Evolutionary conservation across 2,888 invertebrate genomes (phyloP), one percentile per base, ranked within the genome.

Genomic region (Blastobasis lacticolella): DNA sequence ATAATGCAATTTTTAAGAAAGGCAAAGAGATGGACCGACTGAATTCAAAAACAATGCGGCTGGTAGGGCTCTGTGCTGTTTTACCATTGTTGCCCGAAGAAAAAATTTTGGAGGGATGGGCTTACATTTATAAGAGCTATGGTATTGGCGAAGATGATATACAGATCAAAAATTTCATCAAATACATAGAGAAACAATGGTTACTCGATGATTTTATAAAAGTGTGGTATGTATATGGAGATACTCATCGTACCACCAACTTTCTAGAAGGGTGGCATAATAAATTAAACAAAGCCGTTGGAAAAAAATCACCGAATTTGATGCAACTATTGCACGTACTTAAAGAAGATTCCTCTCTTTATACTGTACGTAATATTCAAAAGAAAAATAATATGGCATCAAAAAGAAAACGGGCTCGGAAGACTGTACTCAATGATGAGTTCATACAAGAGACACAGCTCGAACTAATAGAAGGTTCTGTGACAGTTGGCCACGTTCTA

Each of bases 161-260:
- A n/a, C n/a, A n/a, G n/a, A n/a, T n/a, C n/a, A n/a, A n/a, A n/a
- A n/a, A n/a, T n/a, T n/a, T n/a, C n/a, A n/a, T n/a, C n/a, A n/a
- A n/a, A n/a, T n/a, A n/a, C n/a, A n/a, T n/a, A n/a, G n/a, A n/a
- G n/a, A n/a, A n/a, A n/a, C n/a, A n/a, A n/a, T n/a, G n/a, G n/a
- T n/a, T n/a, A n/a, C n/a, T n/a, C n/a, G n/a, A n/a, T n/a, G n/a
- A n/a, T n/a, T n/a, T n/a, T n/a, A n/a, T n/a, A 40, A 48, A 48
- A 48, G 48, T 48, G 36, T 51, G 48, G 51, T 48, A 41, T 51
- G 51, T 45, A 45, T 51, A 45, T 51, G 51, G 51, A 40, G 48
- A 51, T 48, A 51, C 48, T 40, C 51, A 51, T 51, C 48, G 48
- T 44, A 51, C 51, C 45, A 51, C 51, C 38, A 51, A 48, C 45